A percentile compares a stretch with the other conserved stretches of the same genome.
These are phyloP conservation scores for Acipenser oxyrinchus DNA, from an alignment of 2,797 vertebrate species.

Conservation along the genomic window DNA sequence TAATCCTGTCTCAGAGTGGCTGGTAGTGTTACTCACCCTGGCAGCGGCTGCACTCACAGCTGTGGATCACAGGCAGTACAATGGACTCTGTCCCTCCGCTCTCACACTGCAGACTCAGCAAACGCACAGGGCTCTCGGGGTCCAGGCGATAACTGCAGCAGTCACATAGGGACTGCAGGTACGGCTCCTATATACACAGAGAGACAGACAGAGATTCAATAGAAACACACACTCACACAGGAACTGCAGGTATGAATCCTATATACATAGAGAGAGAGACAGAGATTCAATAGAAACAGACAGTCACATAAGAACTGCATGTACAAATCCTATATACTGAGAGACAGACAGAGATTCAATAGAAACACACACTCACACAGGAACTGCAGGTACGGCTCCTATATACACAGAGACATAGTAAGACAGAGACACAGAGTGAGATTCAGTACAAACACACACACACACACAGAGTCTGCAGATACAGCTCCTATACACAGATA, in stretches of 20 bases:
- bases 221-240: neutral
- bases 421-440: neutral
- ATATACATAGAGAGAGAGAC: neutral
- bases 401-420: neutral
- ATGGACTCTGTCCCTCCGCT: conserved; percentile 62
- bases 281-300: neutral
- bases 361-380: neutral
- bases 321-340: neutral
- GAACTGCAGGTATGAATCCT: neutral
- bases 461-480: neutral
- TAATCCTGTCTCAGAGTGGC: neutral
- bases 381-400: neutral
- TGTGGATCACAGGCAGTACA: conserved; percentile 75
- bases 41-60: conserved; percentile 82
- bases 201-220: neutral
- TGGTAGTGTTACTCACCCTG: conserved; percentile 55
- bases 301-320: neutral
- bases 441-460: neutral
- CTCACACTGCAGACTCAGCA: conserved; percentile 68
- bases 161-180: conserved; percentile 72
- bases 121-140: conserved; percentile 63
- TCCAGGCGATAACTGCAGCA: conserved; percentile 84
- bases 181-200: conserved; percentile 65
- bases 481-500: too few species aligned
- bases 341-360: neutral